These are phyloP conservation scores for Phocoena sinus DNA, from an alignment of 2,113 vertebrate genomes.

Conservation along the genomic window DNA sequence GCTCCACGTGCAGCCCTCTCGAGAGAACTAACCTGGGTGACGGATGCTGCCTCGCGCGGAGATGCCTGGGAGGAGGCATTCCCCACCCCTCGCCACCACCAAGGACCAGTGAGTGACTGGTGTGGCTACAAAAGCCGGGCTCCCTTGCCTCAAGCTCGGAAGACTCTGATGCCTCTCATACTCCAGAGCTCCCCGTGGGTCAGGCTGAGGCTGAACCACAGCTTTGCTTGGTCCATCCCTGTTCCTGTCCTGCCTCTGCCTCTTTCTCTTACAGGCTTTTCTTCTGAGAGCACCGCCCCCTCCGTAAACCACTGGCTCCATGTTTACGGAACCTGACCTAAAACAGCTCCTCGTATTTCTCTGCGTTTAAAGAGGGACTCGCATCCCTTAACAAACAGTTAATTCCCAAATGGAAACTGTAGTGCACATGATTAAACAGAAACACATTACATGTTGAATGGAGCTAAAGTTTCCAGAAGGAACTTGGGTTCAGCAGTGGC, in stretches of 20 bases:
- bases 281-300: not conserved
- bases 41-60: rapidly evolving
- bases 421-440: not conserved
- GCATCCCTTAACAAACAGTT: not conserved
- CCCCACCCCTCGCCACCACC: no score
- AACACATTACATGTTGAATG: not conserved
- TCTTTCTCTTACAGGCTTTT: not conserved
- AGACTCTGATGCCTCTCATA: not conserved
- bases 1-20: rapidly evolving
- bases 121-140: not conserved
- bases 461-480: not conserved
- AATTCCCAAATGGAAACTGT: not conserved
- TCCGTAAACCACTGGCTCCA: not conserved
- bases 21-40: not conserved
- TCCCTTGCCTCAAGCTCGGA: not conserved
- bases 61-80: not conserved
- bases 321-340: not conserved
- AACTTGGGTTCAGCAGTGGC: not conserved
- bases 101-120: not conserved
- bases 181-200: not conserved
- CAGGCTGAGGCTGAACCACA: not conserved
- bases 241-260: not conserved
- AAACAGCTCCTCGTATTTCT: not conserved
- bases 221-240: not conserved
- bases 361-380: not conserved